Evolutionary conservation across 2,113 vertebrate genomes (phyloP).

Genomic region (Cervus canadensis): DNA sequence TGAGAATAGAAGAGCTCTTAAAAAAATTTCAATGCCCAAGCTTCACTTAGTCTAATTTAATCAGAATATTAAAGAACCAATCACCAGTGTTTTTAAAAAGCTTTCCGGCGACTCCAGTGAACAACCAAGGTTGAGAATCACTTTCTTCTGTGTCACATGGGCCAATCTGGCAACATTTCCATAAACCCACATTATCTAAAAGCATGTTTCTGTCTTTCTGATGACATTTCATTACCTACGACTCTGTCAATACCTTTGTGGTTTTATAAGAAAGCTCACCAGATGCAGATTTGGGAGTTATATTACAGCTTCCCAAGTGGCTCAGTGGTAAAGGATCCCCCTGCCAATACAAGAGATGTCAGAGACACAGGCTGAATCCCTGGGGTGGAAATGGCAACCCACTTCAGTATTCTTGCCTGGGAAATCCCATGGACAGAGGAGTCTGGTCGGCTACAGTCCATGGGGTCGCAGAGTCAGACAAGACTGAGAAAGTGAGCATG

Average conservation of each 20-base stretch:
- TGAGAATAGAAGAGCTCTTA: neutral
- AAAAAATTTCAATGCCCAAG: neutral
- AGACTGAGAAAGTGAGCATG: neutral
- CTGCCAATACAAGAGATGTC: neutral
- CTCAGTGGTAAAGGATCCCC: neutral
- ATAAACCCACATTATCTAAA: neutral
- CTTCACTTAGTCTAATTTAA: neutral
- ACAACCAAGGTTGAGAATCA: neutral
- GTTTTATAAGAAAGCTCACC: neutral
- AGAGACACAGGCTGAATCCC: neutral
- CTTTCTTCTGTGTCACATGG: neutral
- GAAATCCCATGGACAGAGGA: neutral
- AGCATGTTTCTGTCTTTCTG: neutral
- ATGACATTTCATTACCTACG: neutral
- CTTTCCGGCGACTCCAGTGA: neutral
- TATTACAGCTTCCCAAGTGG: neutral
- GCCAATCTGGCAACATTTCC: neutral
- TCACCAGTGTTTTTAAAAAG: neutral
- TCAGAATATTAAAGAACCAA: neutral
- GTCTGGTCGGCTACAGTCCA: neutral
- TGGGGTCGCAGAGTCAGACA: rapidly evolving
- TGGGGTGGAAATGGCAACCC: neutral
- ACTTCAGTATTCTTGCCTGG: neutral
- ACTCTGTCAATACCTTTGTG: neutral
- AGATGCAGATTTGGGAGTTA: neutral